phyloP scores from a whole-genome alignment of 2,888 invertebrate species.

The Vandiemenella viatica region DNA sequence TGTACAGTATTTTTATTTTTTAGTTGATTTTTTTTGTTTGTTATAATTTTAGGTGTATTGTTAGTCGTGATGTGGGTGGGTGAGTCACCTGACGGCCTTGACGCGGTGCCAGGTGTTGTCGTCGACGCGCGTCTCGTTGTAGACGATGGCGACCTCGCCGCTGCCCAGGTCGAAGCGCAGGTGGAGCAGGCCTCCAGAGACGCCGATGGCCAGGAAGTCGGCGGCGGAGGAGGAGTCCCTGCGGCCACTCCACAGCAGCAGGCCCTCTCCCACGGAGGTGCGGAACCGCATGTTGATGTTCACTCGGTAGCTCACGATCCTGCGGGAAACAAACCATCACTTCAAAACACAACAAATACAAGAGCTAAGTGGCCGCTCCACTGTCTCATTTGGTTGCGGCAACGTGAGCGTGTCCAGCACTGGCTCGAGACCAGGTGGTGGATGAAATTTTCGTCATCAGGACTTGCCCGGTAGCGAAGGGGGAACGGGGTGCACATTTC shows the following conservation, averaged over 20 bases:
- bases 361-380: too few species aligned
- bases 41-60: too few species aligned
- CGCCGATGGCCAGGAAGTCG: conserved; percentile 73
- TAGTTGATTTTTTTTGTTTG: too few species aligned
- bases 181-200: conserved; percentile 60
- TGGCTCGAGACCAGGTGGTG: too few species aligned
- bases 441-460: too few species aligned
- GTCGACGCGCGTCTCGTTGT: conserved; percentile 72
- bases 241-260: conserved; percentile 71
- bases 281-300: conserved; percentile 81
- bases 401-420: too few species aligned
- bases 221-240: conserved; percentile 40
- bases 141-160: conserved; percentile 69
- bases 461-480: too few species aligned
- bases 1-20: too few species aligned
- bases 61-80: too few species aligned
- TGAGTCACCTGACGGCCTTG: conserved; percentile 51
- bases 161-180: conserved; percentile 73
- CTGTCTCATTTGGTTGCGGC: too few species aligned
- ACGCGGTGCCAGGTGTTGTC: conserved; percentile 79
- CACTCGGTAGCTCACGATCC: conserved; percentile 67
- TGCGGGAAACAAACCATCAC: conserved; percentile 24
- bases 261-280: conserved; percentile 50
- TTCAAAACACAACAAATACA: too few species aligned
- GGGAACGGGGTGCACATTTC: too few species aligned